Base-by-base conservation (phyloP, 2,797 vertebrate genomes). In the Thamnophis elegans region DNA sequence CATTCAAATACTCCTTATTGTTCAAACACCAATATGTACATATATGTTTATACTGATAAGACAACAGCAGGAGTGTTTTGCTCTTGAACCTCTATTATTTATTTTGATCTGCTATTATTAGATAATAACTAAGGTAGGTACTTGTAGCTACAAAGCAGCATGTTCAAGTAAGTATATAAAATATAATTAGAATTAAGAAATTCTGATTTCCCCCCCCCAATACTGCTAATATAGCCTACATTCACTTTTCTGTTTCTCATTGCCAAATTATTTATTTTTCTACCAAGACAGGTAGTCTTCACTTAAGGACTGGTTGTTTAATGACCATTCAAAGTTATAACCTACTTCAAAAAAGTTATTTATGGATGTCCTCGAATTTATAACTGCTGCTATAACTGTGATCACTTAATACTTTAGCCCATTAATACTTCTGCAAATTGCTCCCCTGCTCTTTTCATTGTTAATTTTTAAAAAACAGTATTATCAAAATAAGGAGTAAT, bases 321-420 rank as follows among this genome's bases (percentile, higher is more conserved):
- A 68, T 32, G n/a, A 16, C n/a, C n/a, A 32, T 68, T 68, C 65
- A 68, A 68, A 68, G 65, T 32, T 65, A 32, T 28, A 65, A 65
- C 28, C 28, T 0, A 16, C 13, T 65, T n/a, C 62, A 65, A 65
- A n/a, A 65, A 14, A 0, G 5, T 65, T 32, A 68, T 68, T 32
- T 68, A 68, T 68, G 13, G 32, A 5, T 68, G 13, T n/a, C 28
- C 13, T 65, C 28, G 1, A 65, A 65, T 65, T 68, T 32, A 68
- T 93, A 90, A 94, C 91, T 85, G 90, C 60, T 95, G 92, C n/a
- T n/a, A n/a, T n/a, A n/a, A n/a, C n/a, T n/a, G 90, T 4, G 95
- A 94, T 28, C 26, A 4, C 16, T 86, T 54, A 8, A 55, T 51
- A 55, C 54, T 55, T 55, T 4, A 51, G 93, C 90, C 92, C 53